Evolutionary conservation across 2,888 invertebrate species (phyloP).

Genomic region (Loripinus fragilis): DNA sequence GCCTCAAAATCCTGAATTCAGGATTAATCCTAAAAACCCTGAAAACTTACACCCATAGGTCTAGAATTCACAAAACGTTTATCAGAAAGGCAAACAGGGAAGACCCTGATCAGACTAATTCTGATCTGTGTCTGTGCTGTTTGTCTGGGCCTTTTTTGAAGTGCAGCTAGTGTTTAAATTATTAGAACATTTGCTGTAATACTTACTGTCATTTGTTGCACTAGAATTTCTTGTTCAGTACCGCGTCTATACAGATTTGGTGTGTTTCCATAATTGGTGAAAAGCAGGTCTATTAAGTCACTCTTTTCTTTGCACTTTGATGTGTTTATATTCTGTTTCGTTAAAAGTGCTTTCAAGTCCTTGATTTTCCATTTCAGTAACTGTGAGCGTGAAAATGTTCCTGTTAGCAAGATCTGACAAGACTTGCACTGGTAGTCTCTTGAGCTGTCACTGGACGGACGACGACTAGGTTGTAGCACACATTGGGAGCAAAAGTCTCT

Average conservation of each 20-base stretch:
- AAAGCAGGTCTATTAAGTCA: conserved; percentile 80
- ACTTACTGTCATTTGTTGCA: conserved; percentile 69
- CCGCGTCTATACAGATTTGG: conserved; percentile 44
- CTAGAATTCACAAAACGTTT: too few species aligned
- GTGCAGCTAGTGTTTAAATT: too few species aligned
- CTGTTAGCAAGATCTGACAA: conserved; percentile 75
- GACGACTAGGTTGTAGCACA: conserved; percentile 49
- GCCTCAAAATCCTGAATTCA: too few species aligned
- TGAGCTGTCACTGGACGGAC: conserved; percentile 26
- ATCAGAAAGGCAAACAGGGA: too few species aligned
- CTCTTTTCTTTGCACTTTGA: conserved; percentile 80
- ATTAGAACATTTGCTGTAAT: too few species aligned
- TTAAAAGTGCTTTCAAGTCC: conserved; percentile 79
- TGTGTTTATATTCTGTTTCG: conserved; percentile 74
- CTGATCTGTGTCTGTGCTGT: too few species aligned
- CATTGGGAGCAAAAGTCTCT: conserved; percentile 76
- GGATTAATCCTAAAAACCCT: too few species aligned
- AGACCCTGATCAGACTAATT: too few species aligned
- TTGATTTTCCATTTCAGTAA: conserved; percentile 77
- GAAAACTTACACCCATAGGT: too few species aligned
- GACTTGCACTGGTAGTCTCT: conserved; percentile 74
- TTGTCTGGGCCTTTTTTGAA: too few species aligned
- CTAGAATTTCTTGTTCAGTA: conserved; percentile 62
- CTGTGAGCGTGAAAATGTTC: conserved; percentile 75
- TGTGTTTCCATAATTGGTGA: conserved; percentile 64